A percentile compares a stretch with the other conserved stretches of the same genome.
Conservation (phyloP, 2,113 vertebrate species). For the Toxotes chatareus region DNA sequence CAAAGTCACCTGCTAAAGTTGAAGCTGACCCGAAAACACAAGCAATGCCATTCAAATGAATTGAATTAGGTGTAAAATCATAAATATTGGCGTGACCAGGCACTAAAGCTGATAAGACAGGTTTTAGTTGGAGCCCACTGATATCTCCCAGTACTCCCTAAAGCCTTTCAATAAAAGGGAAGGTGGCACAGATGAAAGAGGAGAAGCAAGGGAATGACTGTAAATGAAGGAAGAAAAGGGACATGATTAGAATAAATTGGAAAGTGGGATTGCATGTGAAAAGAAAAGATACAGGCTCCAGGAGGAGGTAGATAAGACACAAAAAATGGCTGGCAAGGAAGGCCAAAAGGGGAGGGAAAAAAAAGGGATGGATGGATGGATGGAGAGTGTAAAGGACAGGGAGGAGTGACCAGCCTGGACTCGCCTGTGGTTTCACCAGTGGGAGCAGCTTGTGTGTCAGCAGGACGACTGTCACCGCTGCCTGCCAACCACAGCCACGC, state of each 20-base stretch:
- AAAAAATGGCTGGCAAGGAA: neutral
- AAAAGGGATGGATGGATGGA: conserved; percentile 5
- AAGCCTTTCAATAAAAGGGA: conserved; percentile 12
- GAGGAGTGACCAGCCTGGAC: conserved; percentile 56
- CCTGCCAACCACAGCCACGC: conserved; percentile 72
- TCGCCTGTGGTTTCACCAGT: conserved; percentile 58
- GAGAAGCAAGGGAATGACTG: conserved; percentile 4
- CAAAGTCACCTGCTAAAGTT: neutral
- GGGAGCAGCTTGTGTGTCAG: conserved; percentile 80
- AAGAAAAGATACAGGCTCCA: neutral
- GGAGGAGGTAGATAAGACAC: neutral
- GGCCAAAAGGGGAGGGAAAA: neutral
- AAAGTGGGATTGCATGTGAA: neutral
- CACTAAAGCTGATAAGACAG: conserved; percentile 23
- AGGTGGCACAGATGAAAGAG: neutral
- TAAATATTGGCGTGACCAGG: neutral
- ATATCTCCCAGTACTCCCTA: neutral
- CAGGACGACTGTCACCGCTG: conserved; percentile 77
- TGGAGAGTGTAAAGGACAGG: conserved; percentile 33
- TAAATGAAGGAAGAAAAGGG: conserved; percentile 11
- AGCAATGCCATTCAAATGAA: neutral
- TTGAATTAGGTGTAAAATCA: conserved; percentile 1
- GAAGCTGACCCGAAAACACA: neutral
- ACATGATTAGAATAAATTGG: neutral
- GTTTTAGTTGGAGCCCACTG: conserved; percentile 21